phyloP scores from a whole-genome alignment of 2,888 invertebrate genomes.

The Hyles lineata region DNA sequence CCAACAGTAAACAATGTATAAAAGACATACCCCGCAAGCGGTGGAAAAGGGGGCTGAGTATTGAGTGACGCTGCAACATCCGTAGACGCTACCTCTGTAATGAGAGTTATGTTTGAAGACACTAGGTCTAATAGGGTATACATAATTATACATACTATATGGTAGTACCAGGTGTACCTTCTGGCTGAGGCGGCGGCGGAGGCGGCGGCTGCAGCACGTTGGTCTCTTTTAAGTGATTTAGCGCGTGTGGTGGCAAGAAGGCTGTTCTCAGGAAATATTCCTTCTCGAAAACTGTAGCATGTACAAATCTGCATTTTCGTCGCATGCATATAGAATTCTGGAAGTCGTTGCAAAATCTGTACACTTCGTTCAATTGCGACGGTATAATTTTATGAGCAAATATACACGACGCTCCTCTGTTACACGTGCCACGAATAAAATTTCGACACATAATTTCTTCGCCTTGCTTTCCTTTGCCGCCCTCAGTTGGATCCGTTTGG shows the following conservation, averaged over 20 bases:
- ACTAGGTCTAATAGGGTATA: too few relatives aligned
- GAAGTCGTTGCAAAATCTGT: conserved; percentile 68
- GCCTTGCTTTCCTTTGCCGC: conserved; percentile 3
- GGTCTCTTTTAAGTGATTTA: conserved; percentile 56
- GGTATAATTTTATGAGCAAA: conserved; percentile 63
- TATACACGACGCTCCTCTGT: conserved; percentile 57
- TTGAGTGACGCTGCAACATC: too few relatives aligned
- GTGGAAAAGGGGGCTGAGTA: too few relatives aligned
- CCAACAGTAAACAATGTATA: too few relatives aligned
- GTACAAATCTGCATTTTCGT: conserved; percentile 66
- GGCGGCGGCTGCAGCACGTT: conserved; percentile 44
- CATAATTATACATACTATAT: too few relatives aligned
- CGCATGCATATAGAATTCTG: conserved; percentile 61
- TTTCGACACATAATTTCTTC: conserved; percentile 61
- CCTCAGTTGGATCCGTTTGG: conserved; percentile 32
- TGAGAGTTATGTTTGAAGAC: too few relatives aligned
- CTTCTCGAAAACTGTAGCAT: conserved; percentile 70
- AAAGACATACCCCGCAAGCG: too few relatives aligned
- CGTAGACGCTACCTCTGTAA: too few relatives aligned
- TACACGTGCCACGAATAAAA: conserved; percentile 65
- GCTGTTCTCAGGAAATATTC: conserved; percentile 65
- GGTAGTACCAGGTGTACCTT: conserved; percentile 44
- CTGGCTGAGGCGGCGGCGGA: conserved; percentile 48
- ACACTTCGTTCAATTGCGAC: conserved; percentile 58
- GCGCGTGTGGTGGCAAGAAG: conserved; percentile 58